Evolutionary conservation across 1,140 invertebrate species (phyloP), one percentile per base, ranked within the genome.

Genomic region (Pogonomyrmex californicus): DNA sequence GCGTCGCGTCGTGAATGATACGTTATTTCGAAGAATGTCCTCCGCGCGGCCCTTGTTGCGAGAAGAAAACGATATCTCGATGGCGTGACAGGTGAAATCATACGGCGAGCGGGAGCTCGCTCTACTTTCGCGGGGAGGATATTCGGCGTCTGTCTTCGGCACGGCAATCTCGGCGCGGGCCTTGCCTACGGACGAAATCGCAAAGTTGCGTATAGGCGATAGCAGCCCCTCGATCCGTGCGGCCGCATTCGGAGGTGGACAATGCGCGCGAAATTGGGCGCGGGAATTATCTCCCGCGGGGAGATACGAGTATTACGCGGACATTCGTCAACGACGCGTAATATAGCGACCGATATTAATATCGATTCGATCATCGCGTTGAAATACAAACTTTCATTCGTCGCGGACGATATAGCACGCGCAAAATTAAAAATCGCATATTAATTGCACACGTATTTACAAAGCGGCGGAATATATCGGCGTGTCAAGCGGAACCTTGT

Each of bases 11-110:
- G 41, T 12, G 79, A 73, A 83, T 83, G 79, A 83, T 73, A 83
- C 54, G 68, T 83, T 73, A 83, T 41, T 81, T 81, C 12, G 41
- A 60, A 73, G 41, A 41, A 73, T 12, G 79, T 65, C 49, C 17
- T 6, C 44, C n/a, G 41, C 41, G 41, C 30, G 30, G 54, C 30
- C 63, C 71, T 76, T 23, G 75, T 62, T 65, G 81, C 47, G 79
- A 49, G 49, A 33, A 14, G 38, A 65, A 30, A 85, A 77, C 58
- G 78, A 90, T 83, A 87, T 86, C 78, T 81, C 70, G 75, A 87
- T 70, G 76, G 68, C 87, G 89, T 90, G 89, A 90, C 87, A 87
- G 66, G 68, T 90, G 71, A 90, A 88, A 90, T 86, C 79, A 77
- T 23, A 23, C 73, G 66, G 88, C 73, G 83, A 79, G 86, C 81